A percentile compares a stretch with the other conserved stretches of the same genome.
phyloP scores from a whole-genome alignment of 2,113 vertebrate species.

The Myrmecobius fasciatus region DNA sequence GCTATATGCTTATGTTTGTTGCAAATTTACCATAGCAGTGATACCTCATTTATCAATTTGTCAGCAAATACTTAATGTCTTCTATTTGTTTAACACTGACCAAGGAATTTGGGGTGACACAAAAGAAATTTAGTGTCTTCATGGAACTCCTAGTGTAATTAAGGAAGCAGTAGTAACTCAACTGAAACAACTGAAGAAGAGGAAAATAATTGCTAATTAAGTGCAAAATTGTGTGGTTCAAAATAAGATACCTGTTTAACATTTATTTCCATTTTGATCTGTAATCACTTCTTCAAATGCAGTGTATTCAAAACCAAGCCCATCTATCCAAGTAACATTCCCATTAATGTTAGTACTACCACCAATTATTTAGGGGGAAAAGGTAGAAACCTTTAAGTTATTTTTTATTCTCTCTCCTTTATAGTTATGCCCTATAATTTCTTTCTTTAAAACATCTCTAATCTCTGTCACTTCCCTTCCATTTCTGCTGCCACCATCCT shows the following conservation, averaged over 20 bases:
- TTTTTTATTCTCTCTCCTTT: background rate
- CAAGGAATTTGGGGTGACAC: background rate
- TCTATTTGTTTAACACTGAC: background rate
- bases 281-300: background rate
- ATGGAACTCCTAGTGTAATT: background rate
- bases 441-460: background rate
- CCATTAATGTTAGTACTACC: background rate
- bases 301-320: background rate
- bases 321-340: background rate
- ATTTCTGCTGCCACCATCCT: background rate
- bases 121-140: background rate
- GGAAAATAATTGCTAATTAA: no score
- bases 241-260: no score
- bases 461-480: background rate
- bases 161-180: background rate
- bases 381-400: background rate
- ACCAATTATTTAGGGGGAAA: background rate
- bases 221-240: background rate
- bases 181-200: background rate
- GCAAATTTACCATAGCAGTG: slow-evolving; percentile 6
- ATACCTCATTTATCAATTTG: background rate
- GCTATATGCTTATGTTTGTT: slow-evolving; percentile 14
- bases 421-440: background rate
- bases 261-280: background rate
- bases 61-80: background rate